Evolutionary conservation across 2,888 invertebrate species (phyloP).

Genomic region (Palloptera scutellata): DNA sequence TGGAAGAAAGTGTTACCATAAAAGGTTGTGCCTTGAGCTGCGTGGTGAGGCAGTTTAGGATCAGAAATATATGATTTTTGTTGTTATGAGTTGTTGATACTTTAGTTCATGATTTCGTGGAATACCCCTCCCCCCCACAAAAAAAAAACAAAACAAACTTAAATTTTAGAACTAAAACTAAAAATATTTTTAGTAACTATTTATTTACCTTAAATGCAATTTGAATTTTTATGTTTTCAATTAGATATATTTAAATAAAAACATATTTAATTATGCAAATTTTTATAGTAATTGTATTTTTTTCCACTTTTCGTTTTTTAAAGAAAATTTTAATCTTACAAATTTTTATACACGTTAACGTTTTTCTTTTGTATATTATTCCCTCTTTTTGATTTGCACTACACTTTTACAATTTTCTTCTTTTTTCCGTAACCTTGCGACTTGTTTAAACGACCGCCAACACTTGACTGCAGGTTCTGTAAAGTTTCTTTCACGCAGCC

Average conservation of each 20-base stretch:
- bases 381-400: not conserved
- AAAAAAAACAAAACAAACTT: no score
- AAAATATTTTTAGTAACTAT: not conserved
- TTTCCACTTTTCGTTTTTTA: not conserved
- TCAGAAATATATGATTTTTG: no score
- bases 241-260: slow-evolving; percentile 4
- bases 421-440: slow-evolving; percentile 16
- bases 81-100: no score
- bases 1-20: not conserved
- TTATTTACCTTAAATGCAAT: not conserved
- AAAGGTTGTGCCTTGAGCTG: no score
- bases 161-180: not conserved
- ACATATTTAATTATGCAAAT: slow-evolving; percentile 1
- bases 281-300: not conserved
- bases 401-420: no score
- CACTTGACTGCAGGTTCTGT: slow-evolving; percentile 36
- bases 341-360: not conserved
- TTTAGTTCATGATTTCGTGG: no score
- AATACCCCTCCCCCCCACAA: no score
- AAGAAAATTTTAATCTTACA: not conserved
- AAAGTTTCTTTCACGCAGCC: slow-evolving; percentile 17
- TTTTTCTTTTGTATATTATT: slow-evolving; percentile 3
- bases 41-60: no score
- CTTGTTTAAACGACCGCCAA: slow-evolving; percentile 42
- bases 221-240: no score